Evolutionary conservation across 2,797 vertebrate species (phyloP), one percentile per base, ranked within the genome.

Genomic region (Vireo griseus): DNA sequence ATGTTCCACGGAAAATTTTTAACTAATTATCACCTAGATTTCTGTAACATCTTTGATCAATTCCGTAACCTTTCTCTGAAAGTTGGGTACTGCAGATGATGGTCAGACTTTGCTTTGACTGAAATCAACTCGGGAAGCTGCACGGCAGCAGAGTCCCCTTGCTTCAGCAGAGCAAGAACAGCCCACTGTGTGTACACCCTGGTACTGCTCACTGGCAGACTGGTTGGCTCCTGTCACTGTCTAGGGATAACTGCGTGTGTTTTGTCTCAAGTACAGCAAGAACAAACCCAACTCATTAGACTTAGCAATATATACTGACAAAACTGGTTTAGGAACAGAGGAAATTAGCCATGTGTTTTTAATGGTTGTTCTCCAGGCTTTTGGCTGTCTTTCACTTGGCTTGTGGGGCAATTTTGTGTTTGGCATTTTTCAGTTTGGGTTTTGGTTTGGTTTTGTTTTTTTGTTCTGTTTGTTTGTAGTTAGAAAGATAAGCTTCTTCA

Each of bases 111-210:
- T 42, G 33, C 48, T 59, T 67, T 39, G 28, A 59, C 2, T 50
- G 15, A 35, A 42, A 74, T 28, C 29, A 40, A 1, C 35, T 10
- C 6, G 2, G 10, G 33, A 82, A 65, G 48, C 78, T 24, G 50
- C 5, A n/a, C 0, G 4, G 52, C 24, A 71, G 76, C 37, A 80
- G 16, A 63, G 16, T 8, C 8, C 39, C 13, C 31, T 25, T 57
- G n/a, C 37, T 48, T 29, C 42, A 59, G 45, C 1, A 2, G 28
- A 67, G 33, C n/a, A 76, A 73, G 67, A 58, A 18, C 71, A 82
- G 54, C 40, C 13, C 39, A 22, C 1, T 11, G 18, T 0, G 0
- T 4, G 31, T 13, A 29, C 26, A 65, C 16, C 5, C 2, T 17
- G 48, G 29, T 45, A 28, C 3, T 29, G 29, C 10, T 51, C 78